phyloP scores from a whole-genome alignment of 2,888 invertebrate species.

The Pristionchus arcanus region DNA sequence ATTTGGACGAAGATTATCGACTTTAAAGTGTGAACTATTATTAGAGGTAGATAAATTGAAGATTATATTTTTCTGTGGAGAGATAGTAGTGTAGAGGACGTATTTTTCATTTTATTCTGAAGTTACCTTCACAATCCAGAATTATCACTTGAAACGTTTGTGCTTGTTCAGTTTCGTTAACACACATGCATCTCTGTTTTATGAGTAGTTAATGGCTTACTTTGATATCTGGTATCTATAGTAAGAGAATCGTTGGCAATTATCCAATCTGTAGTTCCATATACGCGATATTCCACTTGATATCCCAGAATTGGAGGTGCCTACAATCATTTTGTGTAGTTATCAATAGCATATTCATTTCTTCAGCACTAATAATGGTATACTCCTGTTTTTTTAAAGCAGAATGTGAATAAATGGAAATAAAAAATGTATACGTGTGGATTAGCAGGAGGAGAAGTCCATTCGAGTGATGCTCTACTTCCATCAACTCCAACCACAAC shows the following conservation, averaged over 20 bases:
- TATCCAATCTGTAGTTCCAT: conserved; percentile 73
- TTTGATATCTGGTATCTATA: conserved; percentile 62
- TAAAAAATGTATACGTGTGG: conserved; percentile 49
- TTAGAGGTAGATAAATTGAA: neutral
- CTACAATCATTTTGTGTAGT: neutral
- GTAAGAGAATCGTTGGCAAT: conserved; percentile 73
- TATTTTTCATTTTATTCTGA: no score
- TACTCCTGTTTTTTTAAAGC: neutral
- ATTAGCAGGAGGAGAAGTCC: conserved; percentile 71
- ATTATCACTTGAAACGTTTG: neutral
- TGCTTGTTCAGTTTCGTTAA: neutral
- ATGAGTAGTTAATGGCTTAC: conserved; percentile 56
- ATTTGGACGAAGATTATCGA: conserved; percentile 76
- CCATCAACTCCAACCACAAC: conserved; percentile 72
- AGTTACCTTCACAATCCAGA: no score
- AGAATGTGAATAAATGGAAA: neutral
- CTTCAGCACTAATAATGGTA: neutral
- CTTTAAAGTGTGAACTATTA: conserved; percentile 59
- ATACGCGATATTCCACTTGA: conserved; percentile 61
- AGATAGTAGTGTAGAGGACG: no score
- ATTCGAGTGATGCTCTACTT: conserved; percentile 73
- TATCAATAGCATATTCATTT: neutral
- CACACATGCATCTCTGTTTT: no score
- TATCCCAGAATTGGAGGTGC: conserved; percentile 49
- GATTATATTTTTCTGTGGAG: neutral